Base-by-base conservation (phyloP, 2,113 vertebrate species). In the Hippocampus guttulatus region DNA sequence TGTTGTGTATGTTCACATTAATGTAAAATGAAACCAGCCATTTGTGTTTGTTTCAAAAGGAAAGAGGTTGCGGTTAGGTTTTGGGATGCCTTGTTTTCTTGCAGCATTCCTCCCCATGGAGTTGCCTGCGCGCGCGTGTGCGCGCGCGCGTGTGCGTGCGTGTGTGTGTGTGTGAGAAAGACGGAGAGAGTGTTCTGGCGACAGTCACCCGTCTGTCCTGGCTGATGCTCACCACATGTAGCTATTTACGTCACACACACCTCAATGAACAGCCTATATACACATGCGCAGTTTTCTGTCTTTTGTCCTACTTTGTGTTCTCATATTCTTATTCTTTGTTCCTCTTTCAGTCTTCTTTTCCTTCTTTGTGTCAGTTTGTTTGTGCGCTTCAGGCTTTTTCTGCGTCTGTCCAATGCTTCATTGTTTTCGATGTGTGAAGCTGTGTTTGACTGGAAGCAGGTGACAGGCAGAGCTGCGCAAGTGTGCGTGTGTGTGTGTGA, bases 391-490 rank as follows among this genome's bases (percentile, higher is more conserved):
- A 43, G 64, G 70, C 71, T 75, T 74, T 81, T 82, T 89, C 76
- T 89, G 74, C 82, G 21, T 81, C 78, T 71, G 66, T 81, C 71
- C 73, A 77, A 70, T 76, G 49, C 63, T 73, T 84, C 81, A 82
- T 90, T 89, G 87, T 88, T 78, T 85, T 85, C 74, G 71, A 71
- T 77, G 87, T 85, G 80, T 91, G 79, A 88, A 86, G 84, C 85
- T 87, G 72, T 89, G 80, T 89, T 91, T 91, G 87, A 86, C 88
- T 88, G 84, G 84, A 82, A 86, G 88, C 88, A 91, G 89, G 83
- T 89, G 89, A 87, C 85, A 88, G 73, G 80, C 84, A 81, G 80
- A 75, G 64, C 69, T 70, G 7, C 55, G 62, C 60, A 68, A 69
- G 69, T 73, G 61, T 52, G 67, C 74, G 69, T 45, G 69, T 67